Evolutionary conservation across 2,113 vertebrate genomes (phyloP), one percentile per base, ranked within the genome.

Genomic region (Nicator chloris): DNA sequence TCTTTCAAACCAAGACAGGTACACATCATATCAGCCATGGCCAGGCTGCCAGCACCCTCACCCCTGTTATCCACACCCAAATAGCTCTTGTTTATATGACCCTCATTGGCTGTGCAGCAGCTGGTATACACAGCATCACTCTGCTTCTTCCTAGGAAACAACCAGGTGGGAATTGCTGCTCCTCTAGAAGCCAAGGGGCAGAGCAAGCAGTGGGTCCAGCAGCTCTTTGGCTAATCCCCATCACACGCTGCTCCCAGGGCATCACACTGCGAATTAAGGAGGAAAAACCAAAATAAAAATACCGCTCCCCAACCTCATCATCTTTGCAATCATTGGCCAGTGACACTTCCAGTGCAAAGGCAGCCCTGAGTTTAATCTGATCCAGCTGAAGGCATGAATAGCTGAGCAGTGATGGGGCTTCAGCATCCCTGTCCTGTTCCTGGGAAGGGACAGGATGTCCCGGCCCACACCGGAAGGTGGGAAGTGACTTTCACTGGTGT

Each of bases 281-380:
- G 20, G 15, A 37, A 75, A 50, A 82, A 85, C 4, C 5, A n/a
- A 78, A 83, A 47, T 10, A 77, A 80, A 90, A 47, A 57, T 12
- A 7, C 9, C 2, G 0, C 1, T 7, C 20, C 4, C 2, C 37
- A 33, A 19, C 11, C 51, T 51, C 68, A 21, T 31, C 37, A 33
- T 21, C 51, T 10, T 3, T 37, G 50, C 26, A 42, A 6, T 39
- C 69, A 33, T 2, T 3, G 2, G 27, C 22, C 31, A 21, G 77
- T 3, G 73, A 11, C 12, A 26, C 4, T 79, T 31, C 56, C 24
- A 57, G n/a, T 20, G 77, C 8, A 60, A 76, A 44, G 9, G 5
- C 30, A 57, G 27, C 10, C 23, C n/a, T 49, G 78, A 50, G n/a
- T 44, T 75, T 79, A 27, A 84, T 47, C 14, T 28, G 37, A 63